Conservation (phyloP, 2,113 vertebrate genomes). For the Pristiophorus japonicus region DNA sequence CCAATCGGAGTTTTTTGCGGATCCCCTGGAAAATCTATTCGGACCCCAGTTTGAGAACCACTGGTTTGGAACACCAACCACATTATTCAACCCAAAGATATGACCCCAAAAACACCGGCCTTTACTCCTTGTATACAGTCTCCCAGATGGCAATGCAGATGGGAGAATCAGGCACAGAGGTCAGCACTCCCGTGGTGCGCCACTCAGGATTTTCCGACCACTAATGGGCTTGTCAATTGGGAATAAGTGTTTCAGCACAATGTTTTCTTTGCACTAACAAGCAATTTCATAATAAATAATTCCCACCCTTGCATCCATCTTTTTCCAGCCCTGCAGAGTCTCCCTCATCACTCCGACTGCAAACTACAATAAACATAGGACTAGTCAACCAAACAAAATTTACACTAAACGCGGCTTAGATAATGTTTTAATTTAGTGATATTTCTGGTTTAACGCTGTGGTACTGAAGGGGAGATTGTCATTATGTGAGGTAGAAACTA, state of each 20-base stretch:
- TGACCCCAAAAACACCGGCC: background rate
- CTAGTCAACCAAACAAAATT: background rate
- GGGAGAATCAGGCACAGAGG: too few relatives aligned
- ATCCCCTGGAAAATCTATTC: too few relatives aligned
- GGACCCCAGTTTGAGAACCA: too few relatives aligned
- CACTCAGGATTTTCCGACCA: background rate
- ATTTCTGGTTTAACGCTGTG: background rate
- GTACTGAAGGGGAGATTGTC: background rate
- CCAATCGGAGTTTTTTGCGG: too few relatives aligned
- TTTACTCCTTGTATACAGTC: background rate
- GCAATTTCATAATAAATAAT: background rate
- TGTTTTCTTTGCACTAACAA: background rate
- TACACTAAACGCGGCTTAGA: background rate
- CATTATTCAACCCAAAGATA: background rate
- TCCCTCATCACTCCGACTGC: background rate
- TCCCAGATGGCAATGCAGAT: background rate
- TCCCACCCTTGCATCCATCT: background rate
- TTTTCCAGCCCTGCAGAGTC: background rate
- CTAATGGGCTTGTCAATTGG: background rate
- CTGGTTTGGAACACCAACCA: background rate
- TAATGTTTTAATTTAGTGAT: background rate
- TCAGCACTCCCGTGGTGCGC: too few relatives aligned
- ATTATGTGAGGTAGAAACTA: background rate
- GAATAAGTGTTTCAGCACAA: background rate
- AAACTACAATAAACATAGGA: background rate